Conservation (phyloP, 2,797 vertebrate genomes). For the Lepus townsendii region DNA sequence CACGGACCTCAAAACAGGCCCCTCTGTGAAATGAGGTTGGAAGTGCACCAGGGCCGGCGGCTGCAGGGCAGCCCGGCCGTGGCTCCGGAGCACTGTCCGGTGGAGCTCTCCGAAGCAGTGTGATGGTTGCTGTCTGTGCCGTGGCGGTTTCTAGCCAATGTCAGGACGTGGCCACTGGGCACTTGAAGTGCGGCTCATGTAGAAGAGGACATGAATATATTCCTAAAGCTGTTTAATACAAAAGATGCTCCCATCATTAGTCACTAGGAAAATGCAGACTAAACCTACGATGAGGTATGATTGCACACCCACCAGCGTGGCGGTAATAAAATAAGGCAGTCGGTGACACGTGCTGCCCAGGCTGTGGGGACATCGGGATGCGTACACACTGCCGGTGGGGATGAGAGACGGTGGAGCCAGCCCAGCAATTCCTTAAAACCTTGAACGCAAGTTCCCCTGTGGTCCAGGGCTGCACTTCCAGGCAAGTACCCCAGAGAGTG, state of each 20-base stretch:
- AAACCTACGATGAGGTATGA: neutral
- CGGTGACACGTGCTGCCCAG: neutral
- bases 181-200: neutral
- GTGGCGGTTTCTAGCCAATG: fast-evolving
- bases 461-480: neutral
- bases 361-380: neutral
- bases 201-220: neutral
- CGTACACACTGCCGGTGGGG: fast-evolving
- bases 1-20: neutral
- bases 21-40: neutral
- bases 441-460: neutral
- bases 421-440: neutral
- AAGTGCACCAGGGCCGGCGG: neutral
- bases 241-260: neutral
- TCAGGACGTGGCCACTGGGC: neutral
- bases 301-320: too few relatives aligned
- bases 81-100: fast-evolving
- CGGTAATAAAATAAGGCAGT: neutral
- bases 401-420: neutral
- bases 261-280: neutral
- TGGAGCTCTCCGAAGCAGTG: too few relatives aligned
- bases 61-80: too few relatives aligned
- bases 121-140: fast-evolving
- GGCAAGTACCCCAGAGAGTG: neutral
- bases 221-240: neutral